Conservation (phyloP, 2,888 invertebrate species). For the Ichneumon xanthorius region DNA sequence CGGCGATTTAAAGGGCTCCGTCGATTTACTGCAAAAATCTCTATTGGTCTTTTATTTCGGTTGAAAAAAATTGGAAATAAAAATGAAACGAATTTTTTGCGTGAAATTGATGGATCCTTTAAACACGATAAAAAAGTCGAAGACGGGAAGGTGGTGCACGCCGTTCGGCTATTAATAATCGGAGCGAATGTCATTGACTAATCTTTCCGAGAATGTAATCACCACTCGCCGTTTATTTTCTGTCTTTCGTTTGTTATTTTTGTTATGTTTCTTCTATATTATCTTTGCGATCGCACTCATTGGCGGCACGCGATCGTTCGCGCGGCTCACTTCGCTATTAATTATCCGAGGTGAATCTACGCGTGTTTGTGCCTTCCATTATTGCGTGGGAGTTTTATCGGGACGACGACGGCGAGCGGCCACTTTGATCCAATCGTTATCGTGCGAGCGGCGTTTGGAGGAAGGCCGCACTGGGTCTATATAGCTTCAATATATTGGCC, state of each 20-base stretch:
- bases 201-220: slow-evolving; percentile 42
- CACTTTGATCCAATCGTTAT: slow-evolving; percentile 65
- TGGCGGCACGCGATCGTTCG: slow-evolving; percentile 43
- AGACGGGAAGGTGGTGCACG: not conserved
- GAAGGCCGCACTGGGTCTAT: slow-evolving; percentile 24
- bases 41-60: too few species aligned
- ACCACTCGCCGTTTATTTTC: slow-evolving; percentile 1
- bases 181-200: slow-evolving; percentile 31
- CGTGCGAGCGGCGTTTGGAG: slow-evolving; percentile 41
- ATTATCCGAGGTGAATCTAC: slow-evolving; percentile 18
- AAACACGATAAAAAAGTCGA: not conserved
- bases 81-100: not conserved
- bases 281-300: slow-evolving; percentile 14
- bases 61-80: not conserved
- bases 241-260: not conserved
- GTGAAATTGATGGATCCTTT: not conserved
- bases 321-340: slow-evolving; percentile 19
- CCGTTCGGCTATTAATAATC: slow-evolving; percentile 1
- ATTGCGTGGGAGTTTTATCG: slow-evolving; percentile 54
- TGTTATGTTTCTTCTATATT: not conserved
- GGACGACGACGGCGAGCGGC: slow-evolving; percentile 44
- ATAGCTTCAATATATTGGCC: slow-evolving; percentile 23
- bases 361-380: slow-evolving; percentile 32
- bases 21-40: too few species aligned
- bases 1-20: too few species aligned